Conservation (phyloP, 2,113 vertebrate species). For the Bambusicola thoracicus region DNA sequence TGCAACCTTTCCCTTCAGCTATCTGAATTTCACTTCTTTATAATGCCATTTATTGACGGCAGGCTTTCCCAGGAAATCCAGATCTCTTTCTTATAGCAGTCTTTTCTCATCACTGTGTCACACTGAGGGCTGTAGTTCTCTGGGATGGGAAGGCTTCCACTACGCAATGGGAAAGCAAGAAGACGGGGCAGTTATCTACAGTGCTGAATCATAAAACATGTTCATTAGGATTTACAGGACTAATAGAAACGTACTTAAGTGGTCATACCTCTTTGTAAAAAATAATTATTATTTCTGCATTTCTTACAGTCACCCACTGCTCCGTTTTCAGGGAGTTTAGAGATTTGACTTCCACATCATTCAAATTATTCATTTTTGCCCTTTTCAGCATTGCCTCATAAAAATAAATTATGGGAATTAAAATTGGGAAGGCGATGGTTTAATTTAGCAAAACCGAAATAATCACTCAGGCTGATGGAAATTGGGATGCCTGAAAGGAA, state of each 20-base stretch:
- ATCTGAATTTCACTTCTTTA: background rate
- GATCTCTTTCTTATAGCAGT: background rate
- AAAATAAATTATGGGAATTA: constrained; percentile 52
- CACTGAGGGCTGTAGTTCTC: background rate
- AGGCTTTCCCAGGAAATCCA: background rate
- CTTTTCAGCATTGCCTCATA: constrained; percentile 47
- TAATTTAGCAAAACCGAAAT: constrained; percentile 63
- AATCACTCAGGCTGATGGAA: constrained; percentile 43
- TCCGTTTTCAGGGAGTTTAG: background rate
- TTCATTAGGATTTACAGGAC: background rate
- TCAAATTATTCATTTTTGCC: constrained; percentile 64
- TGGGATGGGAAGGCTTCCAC: background rate
- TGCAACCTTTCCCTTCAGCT: background rate
- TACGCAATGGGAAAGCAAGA: background rate
- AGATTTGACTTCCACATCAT: constrained; percentile 14
- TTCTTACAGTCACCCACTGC: background rate
- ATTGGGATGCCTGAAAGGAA: constrained; percentile 12
- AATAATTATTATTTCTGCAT: background rate
- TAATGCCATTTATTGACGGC: background rate
- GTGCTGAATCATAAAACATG: background rate
- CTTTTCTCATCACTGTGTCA: background rate
- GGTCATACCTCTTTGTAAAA: background rate
- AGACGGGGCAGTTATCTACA: rapidly evolving
- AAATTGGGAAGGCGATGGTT: constrained; percentile 33
- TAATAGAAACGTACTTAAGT: background rate